These are phyloP conservation scores for Lucilia sericata DNA, from an alignment of 1,140 invertebrate genomes.

Conservation along the genomic window DNA sequence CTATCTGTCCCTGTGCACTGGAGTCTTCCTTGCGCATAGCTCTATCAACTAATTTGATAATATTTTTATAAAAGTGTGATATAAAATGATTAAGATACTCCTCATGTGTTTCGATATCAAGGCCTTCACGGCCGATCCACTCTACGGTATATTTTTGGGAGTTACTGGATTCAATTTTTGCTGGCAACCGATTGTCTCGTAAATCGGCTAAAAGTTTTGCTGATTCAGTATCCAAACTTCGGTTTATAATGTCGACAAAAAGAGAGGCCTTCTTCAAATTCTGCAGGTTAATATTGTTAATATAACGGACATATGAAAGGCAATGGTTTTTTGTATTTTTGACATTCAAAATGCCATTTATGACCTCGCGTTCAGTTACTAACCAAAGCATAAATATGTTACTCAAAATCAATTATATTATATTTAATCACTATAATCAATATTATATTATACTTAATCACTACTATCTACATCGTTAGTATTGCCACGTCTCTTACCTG, in stretches of 20 bases:
- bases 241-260: slow-evolving; percentile 94
- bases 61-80: slow-evolving; percentile 94
- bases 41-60: slow-evolving; percentile 91
- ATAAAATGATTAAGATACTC: slow-evolving; percentile 97
- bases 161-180: slow-evolving; percentile 90
- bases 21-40: slow-evolving; percentile 96
- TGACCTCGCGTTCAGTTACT: slow-evolving; percentile 98
- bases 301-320: slow-evolving; percentile 94
- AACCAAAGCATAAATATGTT: slow-evolving; percentile 51
- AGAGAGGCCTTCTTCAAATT: slow-evolving; percentile 93
- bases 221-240: slow-evolving; percentile 94
- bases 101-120: slow-evolving; percentile 91
- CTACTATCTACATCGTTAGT: neutral
- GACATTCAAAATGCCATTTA: slow-evolving; percentile 93
- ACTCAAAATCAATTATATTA: neutral
- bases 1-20: slow-evolving; percentile 92
- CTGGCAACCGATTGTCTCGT: slow-evolving; percentile 86
- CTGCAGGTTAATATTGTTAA: slow-evolving; percentile 97
- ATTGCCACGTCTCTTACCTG: slow-evolving; percentile 74
- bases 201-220: slow-evolving; percentile 90
- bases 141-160: slow-evolving; percentile 94
- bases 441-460: slow-evolving; percentile 7
- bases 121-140: slow-evolving; percentile 95
- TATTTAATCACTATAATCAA: neutral
- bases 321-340: slow-evolving; percentile 97